Evolutionary conservation across 1,140 invertebrate species (phyloP), one percentile per base, ranked within the genome.

Genomic region (Triops longicaudatus): DNA sequence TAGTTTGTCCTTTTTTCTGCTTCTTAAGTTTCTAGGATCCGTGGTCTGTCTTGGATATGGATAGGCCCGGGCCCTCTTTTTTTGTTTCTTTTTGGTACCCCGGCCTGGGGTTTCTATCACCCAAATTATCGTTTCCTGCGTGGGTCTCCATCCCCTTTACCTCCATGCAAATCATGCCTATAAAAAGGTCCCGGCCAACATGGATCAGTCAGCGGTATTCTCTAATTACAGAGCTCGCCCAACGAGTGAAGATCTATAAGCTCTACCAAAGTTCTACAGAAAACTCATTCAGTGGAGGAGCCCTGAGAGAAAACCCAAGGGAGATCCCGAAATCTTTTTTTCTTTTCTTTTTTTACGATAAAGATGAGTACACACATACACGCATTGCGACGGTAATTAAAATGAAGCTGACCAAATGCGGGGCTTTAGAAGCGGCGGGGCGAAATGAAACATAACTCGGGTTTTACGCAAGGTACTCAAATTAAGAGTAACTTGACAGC

Each of bases 401-500:
- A 63, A 17, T 63, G 50, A 37, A 63, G 50, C 50, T 63, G 50
- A 17, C 50, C 50, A 63, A 63, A 63, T 22, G 50, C 7, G 50
- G 50, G 17, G 50, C 6, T 63, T 22, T 22, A 5, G 22, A 63
- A 63, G n/a, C 22, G 50, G 50, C 50, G 14, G 31, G 50, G 50
- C 50, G 50, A 63, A 63, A 63, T 63, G 50, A 63, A 63, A n/a
- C 50, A 63, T 63, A 63, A 63, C 50, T 63, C 22, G 14, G 50
- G 31, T 22, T 63, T 63, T 63, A 63, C 50, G 50, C 22, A 6
- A 14, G 50, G 50, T 63, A 63, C 50, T 63, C 50, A 63, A 63
- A 63, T 63, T 63, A 63, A 63, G 50, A 63, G 50, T 63, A 63
- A 63, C 50, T 63, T 63, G 50, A 63, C 50, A 63, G 50, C 50